Evolutionary conservation across 2,113 vertebrate species (phyloP), one percentile per base, ranked within the genome.

Genomic region (Equus quagga): DNA sequence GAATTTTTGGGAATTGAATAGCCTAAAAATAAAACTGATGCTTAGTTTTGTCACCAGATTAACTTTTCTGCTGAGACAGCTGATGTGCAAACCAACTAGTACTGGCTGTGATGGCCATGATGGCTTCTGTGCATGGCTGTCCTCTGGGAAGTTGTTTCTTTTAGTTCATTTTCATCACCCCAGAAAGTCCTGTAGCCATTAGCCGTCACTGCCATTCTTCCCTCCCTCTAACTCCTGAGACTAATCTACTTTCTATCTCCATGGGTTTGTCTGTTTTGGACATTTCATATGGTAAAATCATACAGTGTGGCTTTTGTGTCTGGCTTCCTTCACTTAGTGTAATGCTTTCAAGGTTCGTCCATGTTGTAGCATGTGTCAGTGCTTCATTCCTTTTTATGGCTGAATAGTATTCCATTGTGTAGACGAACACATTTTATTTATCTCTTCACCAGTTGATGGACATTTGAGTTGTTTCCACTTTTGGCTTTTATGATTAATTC

Each of bases 11-110:
- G 5, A 56, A 86, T 62, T 58, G 18, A 94, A 36, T 81, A 73
- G 54, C 64, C 15, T 95, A 92, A 58, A 78, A 54, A 81, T 94
- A 80, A 89, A 83, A 84, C 23, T 7, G 15, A 49, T 79, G 79
- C 89, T 94, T 31, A 89, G 44, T 93, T 96, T 96, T 90, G 62
- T 87, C 49, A 75, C 80, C 86, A 91, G 79, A 69, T 89, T 86
- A 46, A 58, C 41, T 91, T 85, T 84, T 91, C 28, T 95, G 36
- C 62, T 41, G 62, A 93, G 79, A 93, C 41, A 73, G 26, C 54
- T 23, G 33, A 31, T 49, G 31, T 84, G 41, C 76, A 94, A 86
- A 28, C 13, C 56, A 75, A 0, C 23, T 56, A 73, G 33, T 49
- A 12, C 44, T 36, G 70, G 49, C 76, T 33, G 3, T 19, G 3